These are phyloP conservation scores for Moxostoma hubbsi DNA, from an alignment of 2,797 vertebrate species.

Conservation along the genomic window DNA sequence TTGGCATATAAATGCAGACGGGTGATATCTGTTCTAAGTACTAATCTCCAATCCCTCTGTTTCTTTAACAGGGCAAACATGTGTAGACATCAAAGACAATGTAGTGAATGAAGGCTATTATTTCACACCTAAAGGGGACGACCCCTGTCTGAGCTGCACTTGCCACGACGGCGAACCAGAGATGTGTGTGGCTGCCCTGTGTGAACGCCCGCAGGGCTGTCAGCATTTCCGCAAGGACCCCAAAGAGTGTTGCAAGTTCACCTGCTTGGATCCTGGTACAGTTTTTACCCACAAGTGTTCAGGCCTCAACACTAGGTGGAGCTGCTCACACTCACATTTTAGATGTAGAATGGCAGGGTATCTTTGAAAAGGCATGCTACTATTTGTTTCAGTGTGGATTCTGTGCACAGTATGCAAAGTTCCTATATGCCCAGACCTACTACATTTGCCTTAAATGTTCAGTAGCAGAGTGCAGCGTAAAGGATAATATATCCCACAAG, in stretches of 20 bases:
- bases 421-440: too few relatives aligned
- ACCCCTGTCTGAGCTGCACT: conserved; percentile 96
- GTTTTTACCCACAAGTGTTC: not conserved
- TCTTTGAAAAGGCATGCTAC: too few relatives aligned
- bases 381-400: too few relatives aligned
- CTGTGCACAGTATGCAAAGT: too few relatives aligned
- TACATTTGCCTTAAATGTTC: too few relatives aligned
- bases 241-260: conserved; percentile 99
- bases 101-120: conserved; percentile 96
- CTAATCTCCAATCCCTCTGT: not conserved
- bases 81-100: conserved; percentile 97
- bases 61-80: conserved; percentile 86
- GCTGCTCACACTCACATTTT: not conserved
- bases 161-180: conserved; percentile 96
- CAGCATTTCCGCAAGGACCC: conserved; percentile 96
- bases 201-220: conserved; percentile 94
- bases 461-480: too few relatives aligned
- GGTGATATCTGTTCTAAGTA: too few relatives aligned
- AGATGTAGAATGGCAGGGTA: too few relatives aligned
- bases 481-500: too few relatives aligned
- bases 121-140: conserved; percentile 97
- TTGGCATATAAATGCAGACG: too few relatives aligned
- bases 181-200: conserved; percentile 97
- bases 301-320: conserved; percentile 39
- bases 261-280: conserved; percentile 94